Base-by-base conservation (phyloP, 2,888 invertebrate species). In the Endomychus coccineus region DNA sequence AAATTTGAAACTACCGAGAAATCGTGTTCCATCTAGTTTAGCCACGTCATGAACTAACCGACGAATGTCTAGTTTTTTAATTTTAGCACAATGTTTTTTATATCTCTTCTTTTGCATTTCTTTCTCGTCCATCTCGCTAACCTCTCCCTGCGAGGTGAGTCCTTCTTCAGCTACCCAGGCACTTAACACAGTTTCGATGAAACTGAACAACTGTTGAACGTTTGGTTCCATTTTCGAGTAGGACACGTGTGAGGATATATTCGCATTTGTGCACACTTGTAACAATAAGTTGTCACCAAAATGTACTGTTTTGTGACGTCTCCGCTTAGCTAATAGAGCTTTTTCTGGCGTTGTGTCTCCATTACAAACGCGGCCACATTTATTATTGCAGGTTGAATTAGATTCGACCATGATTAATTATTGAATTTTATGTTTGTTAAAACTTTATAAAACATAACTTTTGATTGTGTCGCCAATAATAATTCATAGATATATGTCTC, bases 191-290 rank as follows among this genome's bases (percentile, higher is more conserved):
- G 79, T 78, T 62, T 84, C 84, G 50, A 85, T 83, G 58, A 85
- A 85, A 66, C 82, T 83, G 66, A 84, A 85, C 53, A 85, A 69
- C 67, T 83, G 80, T 64, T 84, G 83, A 30, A 84, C 83, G 64
- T 83, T 83, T 34, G 82, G 80, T 62, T 82, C 80, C 71, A 81
- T 67, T 62, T 64, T 74, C 66, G 64, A 70, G 51, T 72, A 73
- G 22, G 56, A 54, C 45, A 63, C 59, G 45, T 70, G 68, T 43
- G 67, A 67, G 41, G 69, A 68, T 34, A 73, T 59, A 52, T 72
- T 78, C 38, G 80, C 75, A 64, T 82, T 81, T 45, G 80, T 78
- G 63, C 80, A 81, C 34, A 82, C 81, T 64, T 82, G 81, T 64
- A 81, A 74, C 49, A 82, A 63, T 16, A 83, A 71, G 62, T 82